Conservation (phyloP, 2,113 vertebrate genomes). For the Aplodontia rufa region DNA sequence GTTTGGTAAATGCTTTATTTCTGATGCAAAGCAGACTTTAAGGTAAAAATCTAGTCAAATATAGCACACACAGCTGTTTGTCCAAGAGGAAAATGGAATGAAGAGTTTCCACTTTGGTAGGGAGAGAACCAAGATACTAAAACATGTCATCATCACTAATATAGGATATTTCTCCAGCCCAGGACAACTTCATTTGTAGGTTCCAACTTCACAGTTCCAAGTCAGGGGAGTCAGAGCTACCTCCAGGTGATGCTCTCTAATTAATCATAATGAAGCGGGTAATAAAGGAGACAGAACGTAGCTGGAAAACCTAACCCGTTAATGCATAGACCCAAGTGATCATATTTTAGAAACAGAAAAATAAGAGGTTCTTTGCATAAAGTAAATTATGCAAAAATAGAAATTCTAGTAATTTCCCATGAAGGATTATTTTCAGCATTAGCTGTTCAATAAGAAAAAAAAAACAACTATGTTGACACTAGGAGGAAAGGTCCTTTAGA, state of each 20-base stretch:
- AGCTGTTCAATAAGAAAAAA: background rate
- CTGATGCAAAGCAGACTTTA: background rate
- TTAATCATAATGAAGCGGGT: background rate
- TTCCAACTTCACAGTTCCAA: conserved; percentile 30
- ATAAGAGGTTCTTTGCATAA: background rate
- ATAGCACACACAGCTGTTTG: background rate
- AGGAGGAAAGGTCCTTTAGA: background rate
- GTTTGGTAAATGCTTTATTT: background rate
- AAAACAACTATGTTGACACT: background rate
- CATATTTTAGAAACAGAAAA: conserved; percentile 54
- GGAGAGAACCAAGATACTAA: background rate
- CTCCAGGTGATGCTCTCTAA: conserved; percentile 25
- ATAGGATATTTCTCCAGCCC: background rate
- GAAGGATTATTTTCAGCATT: background rate
- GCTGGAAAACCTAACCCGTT: conserved; percentile 19
- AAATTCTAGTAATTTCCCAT: conserved; percentile 17
- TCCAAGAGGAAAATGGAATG: conserved; percentile 9
- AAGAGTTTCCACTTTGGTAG: background rate
- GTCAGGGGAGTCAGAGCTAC: background rate
- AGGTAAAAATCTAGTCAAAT: background rate
- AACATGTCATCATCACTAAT: background rate
- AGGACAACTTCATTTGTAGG: conserved; percentile 37
- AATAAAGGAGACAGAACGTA: background rate
- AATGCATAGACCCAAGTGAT: conserved; percentile 41
- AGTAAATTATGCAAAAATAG: conserved; percentile 26